Percentiles rank a stretch among this genome's conserved stretches.
Evolutionary conservation across 2,797 vertebrate genomes (phyloP).

Genomic region (Mionectes olivaceus): DNA sequence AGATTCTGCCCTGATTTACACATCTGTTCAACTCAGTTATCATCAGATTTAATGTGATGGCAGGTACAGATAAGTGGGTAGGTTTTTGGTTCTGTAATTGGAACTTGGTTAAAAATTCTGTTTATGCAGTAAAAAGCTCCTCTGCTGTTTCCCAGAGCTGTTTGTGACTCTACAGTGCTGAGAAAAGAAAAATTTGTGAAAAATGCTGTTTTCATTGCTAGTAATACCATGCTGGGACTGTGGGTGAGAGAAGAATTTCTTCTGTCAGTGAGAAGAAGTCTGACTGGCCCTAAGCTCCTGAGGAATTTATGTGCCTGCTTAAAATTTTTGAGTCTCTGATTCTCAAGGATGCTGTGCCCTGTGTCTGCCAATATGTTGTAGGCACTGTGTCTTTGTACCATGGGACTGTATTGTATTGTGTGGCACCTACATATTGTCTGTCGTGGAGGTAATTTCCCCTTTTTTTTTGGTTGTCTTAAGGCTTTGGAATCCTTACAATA

Average conservation of each 20-base stretch:
- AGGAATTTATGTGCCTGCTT: neutral
- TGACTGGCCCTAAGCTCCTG: neutral
- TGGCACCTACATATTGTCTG: neutral
- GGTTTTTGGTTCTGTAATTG: neutral
- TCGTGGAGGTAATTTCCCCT: neutral
- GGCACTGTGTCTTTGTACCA: neutral
- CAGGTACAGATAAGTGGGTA: neutral
- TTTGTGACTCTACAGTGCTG: neutral
- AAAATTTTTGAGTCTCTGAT: neutral
- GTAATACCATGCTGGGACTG: neutral
- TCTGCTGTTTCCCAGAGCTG: neutral
- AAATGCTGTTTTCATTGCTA: neutral
- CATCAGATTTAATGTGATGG: neutral
- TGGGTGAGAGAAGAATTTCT: neutral
- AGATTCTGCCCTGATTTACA: neutral
- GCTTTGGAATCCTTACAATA: neutral
- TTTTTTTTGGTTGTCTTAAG: neutral
- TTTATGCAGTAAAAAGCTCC: neutral
- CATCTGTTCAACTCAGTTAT: neutral
- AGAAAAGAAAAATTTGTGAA: neutral
- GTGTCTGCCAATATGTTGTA: neutral
- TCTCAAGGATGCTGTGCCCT: neutral
- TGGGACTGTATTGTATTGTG: neutral
- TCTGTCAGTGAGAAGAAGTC: neutral
- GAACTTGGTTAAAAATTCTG: neutral